Percentiles rank a stretch among this genome's conserved stretches.
Evolutionary conservation across 1,140 invertebrate species (phyloP).

Genomic region (Apis dorsata): DNA sequence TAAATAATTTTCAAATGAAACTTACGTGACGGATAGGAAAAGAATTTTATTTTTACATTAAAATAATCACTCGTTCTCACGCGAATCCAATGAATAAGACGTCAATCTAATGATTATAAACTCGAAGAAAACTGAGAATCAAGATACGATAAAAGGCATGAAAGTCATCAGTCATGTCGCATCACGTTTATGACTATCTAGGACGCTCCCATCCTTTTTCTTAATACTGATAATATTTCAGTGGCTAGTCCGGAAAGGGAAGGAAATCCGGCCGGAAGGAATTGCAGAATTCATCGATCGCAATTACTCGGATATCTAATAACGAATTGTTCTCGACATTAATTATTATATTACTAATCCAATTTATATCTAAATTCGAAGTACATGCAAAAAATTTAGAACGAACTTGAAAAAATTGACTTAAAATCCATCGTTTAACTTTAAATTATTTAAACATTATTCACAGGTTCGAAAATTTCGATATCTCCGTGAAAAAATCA

Average conservation of each 20-base stretch:
- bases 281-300: constrained; percentile 22
- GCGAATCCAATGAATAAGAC: constrained; percentile 19
- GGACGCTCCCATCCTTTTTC: constrained; percentile 11
- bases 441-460: too few relatives aligned
- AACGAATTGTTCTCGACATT: constrained; percentile 19
- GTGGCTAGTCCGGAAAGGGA: not conserved
- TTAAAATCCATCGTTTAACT: too few relatives aligned
- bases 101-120: constrained; percentile 8
- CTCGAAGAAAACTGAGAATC: not conserved
- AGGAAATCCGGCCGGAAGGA: constrained; percentile 9
- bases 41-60: not conserved
- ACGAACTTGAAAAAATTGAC: too few relatives aligned
- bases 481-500: too few relatives aligned
- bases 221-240: constrained; percentile 49
- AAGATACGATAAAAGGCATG: constrained; percentile 13
- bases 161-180: constrained; percentile 40
- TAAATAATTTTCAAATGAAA: not conserved
- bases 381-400: too few relatives aligned
- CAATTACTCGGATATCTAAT: not conserved
- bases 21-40: not conserved
- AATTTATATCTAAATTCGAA: too few relatives aligned
- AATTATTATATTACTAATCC: constrained; percentile 19
- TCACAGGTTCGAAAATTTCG: too few relatives aligned
- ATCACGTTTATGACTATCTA: constrained; percentile 33
- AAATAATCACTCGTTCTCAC: not conserved